phyloP scores from a whole-genome alignment of 2,113 vertebrate species.

The Phalacrocorax carbo region DNA sequence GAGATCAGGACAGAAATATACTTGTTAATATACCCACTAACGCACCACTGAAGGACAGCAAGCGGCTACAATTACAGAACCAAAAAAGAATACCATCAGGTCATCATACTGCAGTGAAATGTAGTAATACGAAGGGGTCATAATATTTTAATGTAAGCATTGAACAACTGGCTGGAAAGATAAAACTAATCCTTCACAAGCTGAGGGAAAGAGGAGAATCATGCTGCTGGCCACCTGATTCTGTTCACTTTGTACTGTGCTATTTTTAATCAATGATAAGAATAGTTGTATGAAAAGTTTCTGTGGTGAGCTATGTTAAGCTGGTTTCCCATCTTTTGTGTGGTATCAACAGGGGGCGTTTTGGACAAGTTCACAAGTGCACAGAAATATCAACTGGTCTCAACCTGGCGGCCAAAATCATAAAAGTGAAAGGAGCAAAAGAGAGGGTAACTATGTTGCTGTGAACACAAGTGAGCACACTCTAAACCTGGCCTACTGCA shows the following conservation, averaged over 20 bases:
- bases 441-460: conserved; percentile 77
- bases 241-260: conserved; percentile 60
- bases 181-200: conserved; percentile 72
- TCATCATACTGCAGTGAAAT: neutral
- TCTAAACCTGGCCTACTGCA: neutral
- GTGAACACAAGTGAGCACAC: neutral
- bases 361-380: conserved; percentile 89
- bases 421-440: conserved; percentile 84
- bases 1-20: conserved; percentile 52
- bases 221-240: conserved; percentile 56
- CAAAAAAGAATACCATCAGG: neutral
- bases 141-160: conserved; percentile 63
- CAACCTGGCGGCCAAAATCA: conserved; percentile 86
- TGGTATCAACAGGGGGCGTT: conserved; percentile 79
- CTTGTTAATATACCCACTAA: conserved; percentile 24
- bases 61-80: neutral
- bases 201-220: conserved; percentile 64
- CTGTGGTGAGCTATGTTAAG: neutral
- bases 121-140: neutral
- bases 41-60: conserved; percentile 35
- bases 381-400: conserved; percentile 81
- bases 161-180: conserved; percentile 72
- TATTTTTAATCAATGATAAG: conserved; percentile 75
- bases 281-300: conserved; percentile 31
- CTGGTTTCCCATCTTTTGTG: neutral